phyloP scores from a whole-genome alignment of 2,888 invertebrate genomes.

The Saturnia pavonia region DNA sequence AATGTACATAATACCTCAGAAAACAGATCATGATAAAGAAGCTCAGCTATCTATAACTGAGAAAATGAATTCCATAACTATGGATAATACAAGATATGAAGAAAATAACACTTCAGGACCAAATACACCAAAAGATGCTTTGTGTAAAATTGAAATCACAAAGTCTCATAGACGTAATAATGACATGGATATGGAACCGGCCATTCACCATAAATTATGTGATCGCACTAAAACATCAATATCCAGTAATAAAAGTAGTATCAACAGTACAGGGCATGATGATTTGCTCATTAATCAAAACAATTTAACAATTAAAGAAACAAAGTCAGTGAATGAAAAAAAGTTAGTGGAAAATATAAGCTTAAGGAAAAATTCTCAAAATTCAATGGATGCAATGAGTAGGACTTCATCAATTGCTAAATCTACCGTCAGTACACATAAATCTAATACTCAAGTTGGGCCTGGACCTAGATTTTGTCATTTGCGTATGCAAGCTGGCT shows the following conservation, averaged over 20 bases:
- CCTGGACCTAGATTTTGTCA: slow-evolving; percentile 89
- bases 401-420: slow-evolving; percentile 75
- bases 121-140: slow-evolving; percentile 42
- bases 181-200: slow-evolving; percentile 64
- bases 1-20: slow-evolving; percentile 62
- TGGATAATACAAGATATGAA: slow-evolving; percentile 46
- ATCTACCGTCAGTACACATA: slow-evolving; percentile 76
- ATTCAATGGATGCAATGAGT: slow-evolving; percentile 74
- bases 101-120: slow-evolving; percentile 45
- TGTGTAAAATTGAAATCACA: slow-evolving; percentile 49
- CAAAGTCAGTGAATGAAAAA: slow-evolving; percentile 51
- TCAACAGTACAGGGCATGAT: slow-evolving; percentile 61
- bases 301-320: slow-evolving; percentile 47
- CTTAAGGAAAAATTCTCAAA: slow-evolving; percentile 66
- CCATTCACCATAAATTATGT: slow-evolving; percentile 84
- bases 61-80: slow-evolving; percentile 37
- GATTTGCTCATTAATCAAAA: slow-evolving; percentile 59
- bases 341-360: slow-evolving; percentile 48
- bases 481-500: slow-evolving; percentile 88
- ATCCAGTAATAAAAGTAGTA: slow-evolving; percentile 72
- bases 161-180: slow-evolving; percentile 53
- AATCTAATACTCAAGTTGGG: slow-evolving; percentile 74
- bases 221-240: slow-evolving; percentile 75
- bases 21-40: slow-evolving; percentile 40
- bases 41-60: slow-evolving; percentile 38